Percentiles rank a stretch among this genome's conserved stretches.
These are phyloP conservation scores for Helostoma temminkii DNA, from an alignment of 2,797 vertebrate species.

Conservation along the genomic window DNA sequence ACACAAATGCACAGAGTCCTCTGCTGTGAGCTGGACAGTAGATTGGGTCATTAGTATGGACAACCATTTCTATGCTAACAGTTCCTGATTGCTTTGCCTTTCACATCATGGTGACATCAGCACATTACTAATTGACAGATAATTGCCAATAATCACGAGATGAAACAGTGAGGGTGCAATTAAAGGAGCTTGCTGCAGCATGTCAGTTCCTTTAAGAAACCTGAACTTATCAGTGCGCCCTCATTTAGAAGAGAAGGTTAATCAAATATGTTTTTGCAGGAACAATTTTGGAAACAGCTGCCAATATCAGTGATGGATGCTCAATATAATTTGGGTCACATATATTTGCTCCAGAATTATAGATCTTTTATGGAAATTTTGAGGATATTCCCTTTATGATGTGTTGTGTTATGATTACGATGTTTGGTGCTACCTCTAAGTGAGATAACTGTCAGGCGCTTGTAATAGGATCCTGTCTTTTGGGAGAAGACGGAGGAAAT, in stretches of 20 bases:
- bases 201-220: conserved; percentile 50
- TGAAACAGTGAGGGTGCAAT: conserved; percentile 67
- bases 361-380: conserved; percentile 16
- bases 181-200: conserved; percentile 49
- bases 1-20: conserved; percentile 23
- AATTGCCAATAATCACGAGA: conserved; percentile 78
- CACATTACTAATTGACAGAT: conserved; percentile 78
- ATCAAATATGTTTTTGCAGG: conserved; percentile 10
- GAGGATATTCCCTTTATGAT: conserved; percentile 21
- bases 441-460: conserved; percentile 68
- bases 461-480: conserved; percentile 79
- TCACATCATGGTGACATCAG: conserved; percentile 77
- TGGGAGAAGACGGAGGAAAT: conserved; percentile 77
- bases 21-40: conserved; percentile 44
- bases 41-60: conserved; percentile 72
- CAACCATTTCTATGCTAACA: conserved; percentile 57
- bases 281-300: conserved; percentile 2
- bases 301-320: not conserved
- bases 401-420: conserved; percentile 22
- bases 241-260: conserved; percentile 25
- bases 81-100: conserved; percentile 74
- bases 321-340: not conserved
- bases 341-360: conserved; percentile 3
- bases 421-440: conserved; percentile 55
- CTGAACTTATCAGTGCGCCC: conserved; percentile 17